Percentiles rank a stretch among this genome's conserved stretches.
These are phyloP conservation scores for Bombus sylvicola DNA, from an alignment of 1,140 invertebrate genomes.

Conservation along the genomic window DNA sequence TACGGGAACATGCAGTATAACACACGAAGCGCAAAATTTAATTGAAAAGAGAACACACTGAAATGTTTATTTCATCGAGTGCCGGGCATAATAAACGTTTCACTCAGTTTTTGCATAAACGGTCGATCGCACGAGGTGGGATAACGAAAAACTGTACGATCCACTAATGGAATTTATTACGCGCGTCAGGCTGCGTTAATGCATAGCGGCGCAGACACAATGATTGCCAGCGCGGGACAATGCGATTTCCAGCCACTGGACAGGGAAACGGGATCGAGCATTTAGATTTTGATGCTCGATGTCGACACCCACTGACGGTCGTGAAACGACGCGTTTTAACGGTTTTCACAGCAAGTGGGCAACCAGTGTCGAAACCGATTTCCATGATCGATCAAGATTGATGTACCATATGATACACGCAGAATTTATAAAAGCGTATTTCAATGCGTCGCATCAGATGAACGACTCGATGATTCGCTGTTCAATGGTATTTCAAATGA, in stretches of 20 bases:
- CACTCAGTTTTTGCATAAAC: not conserved
- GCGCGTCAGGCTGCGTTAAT: conserved; percentile 36
- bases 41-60: not conserved
- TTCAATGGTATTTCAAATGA: not conserved
- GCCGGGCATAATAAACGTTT: not conserved
- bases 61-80: conserved; percentile 8
- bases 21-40: not conserved
- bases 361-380: conserved; percentile 35
- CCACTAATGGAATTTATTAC: conserved; percentile 44
- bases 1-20: not conserved
- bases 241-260: conserved; percentile 28
- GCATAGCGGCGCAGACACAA: conserved; percentile 25
- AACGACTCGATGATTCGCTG: conserved; percentile 10
- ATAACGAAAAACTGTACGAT: conserved; percentile 22
- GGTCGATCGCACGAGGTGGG: not conserved
- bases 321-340: conserved; percentile 42
- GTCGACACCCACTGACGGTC: conserved; percentile 7
- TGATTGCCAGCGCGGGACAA: conserved; percentile 40
- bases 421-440: conserved; percentile 16
- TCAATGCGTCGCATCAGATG: conserved; percentile 7
- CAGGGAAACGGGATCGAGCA: conserved; percentile 8
- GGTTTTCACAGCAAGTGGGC: conserved; percentile 41
- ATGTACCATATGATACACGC: conserved; percentile 7
- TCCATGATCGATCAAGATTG: conserved; percentile 48
- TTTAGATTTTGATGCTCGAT: conserved; percentile 37